These are phyloP conservation scores for Sarcophaga bullata DNA, from an alignment of 1,140 invertebrate species.

Conservation along the genomic window DNA sequence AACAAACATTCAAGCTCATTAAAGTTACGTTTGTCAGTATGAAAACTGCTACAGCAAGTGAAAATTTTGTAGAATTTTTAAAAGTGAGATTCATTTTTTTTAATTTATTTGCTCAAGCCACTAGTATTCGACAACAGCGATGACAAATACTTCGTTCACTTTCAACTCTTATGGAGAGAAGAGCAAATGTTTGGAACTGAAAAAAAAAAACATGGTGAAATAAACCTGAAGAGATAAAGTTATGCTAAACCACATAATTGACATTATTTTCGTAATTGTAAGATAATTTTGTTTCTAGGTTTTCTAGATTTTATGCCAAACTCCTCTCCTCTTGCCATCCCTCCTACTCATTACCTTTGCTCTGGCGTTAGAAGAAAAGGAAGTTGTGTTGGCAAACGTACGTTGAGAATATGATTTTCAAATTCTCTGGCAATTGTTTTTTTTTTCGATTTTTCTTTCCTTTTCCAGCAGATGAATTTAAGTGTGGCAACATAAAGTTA, in stretches of 20 bases:
- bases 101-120: too few relatives aligned
- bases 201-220: neutral
- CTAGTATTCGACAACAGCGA: too few relatives aligned
- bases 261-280: constrained; percentile 18
- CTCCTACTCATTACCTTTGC: neutral
- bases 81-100: too few relatives aligned
- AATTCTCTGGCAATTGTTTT: too few relatives aligned
- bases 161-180: too few relatives aligned
- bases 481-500: neutral
- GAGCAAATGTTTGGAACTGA: too few relatives aligned
- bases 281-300: constrained; percentile 18
- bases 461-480: neutral
- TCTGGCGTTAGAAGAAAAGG: neutral
- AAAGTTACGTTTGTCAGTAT: constrained; percentile 1
- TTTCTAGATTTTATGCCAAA: neutral
- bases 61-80: too few relatives aligned
- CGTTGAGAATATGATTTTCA: neutral
- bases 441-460: neutral
- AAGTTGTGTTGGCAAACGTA: neutral
- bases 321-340: too few relatives aligned
- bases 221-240: neutral
- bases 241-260: constrained; percentile 18
- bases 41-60: too few relatives aligned
- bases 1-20: neutral
- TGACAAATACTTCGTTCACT: too few relatives aligned